A percentile compares a stretch with the other conserved stretches of the same genome.
Evolutionary conservation across 2,113 vertebrate species (phyloP).

Genomic region (Chionis minor): DNA sequence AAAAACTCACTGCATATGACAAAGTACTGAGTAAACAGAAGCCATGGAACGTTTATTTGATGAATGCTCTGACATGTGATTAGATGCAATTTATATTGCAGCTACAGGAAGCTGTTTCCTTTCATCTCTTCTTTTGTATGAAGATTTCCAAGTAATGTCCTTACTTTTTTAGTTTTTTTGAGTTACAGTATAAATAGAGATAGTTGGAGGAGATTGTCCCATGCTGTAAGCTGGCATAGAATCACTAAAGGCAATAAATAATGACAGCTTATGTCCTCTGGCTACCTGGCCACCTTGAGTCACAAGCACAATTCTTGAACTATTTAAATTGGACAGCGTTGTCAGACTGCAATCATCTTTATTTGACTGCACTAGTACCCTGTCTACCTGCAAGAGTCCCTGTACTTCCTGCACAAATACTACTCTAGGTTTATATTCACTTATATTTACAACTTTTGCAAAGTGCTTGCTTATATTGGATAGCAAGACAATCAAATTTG

Average conservation of each 20-base stretch:
- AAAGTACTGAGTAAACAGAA: background rate
- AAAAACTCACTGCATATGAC: background rate
- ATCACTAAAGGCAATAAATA: background rate
- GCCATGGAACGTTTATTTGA: background rate
- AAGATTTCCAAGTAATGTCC: background rate
- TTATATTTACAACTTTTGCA: background rate
- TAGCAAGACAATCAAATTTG: background rate
- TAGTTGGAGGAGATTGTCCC: background rate
- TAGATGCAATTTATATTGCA: background rate
- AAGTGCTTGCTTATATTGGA: background rate
- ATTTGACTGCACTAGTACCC: background rate
- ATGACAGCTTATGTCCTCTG: background rate
- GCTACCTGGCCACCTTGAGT: background rate
- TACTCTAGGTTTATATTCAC: background rate
- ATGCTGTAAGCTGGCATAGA: background rate
- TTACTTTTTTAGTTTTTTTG: background rate
- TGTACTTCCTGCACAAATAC: background rate
- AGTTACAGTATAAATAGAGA: background rate
- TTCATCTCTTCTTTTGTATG: background rate
- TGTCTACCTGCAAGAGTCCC: background rate
- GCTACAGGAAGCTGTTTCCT: background rate
- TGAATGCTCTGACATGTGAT: background rate
- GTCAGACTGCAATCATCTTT: background rate
- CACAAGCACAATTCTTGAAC: background rate
- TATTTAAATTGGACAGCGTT: background rate